A percentile compares a stretch with the other conserved stretches of the same genome.
Conservation (phyloP, 2,113 vertebrate species). For the Fregetta grallaria region DNA sequence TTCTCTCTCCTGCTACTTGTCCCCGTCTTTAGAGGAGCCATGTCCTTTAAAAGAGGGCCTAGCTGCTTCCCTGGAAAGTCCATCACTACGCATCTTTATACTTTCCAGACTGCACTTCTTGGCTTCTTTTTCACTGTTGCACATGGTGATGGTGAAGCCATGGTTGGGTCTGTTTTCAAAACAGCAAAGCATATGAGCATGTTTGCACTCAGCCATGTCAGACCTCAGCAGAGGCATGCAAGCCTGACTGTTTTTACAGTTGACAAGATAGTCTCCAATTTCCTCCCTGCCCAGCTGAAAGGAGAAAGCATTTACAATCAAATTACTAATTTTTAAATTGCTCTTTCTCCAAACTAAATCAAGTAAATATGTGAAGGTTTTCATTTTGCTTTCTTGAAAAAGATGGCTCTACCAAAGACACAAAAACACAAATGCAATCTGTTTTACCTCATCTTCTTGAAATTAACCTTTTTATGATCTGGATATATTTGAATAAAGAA, state of each 20-base stretch:
- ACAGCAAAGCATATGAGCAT: accelerated
- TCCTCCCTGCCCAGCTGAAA: not conserved
- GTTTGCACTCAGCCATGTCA: not conserved
- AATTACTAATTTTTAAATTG: not conserved
- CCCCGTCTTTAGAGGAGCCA: not conserved
- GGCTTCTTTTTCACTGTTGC: not conserved
- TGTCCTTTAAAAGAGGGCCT: not conserved
- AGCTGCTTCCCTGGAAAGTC: not conserved
- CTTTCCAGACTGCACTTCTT: not conserved
- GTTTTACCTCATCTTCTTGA: constrained; percentile 5
- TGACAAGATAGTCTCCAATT: not conserved
- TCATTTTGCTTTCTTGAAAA: not conserved
- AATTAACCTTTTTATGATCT: not conserved
- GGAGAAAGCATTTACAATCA: not conserved
- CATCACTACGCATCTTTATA: not conserved
- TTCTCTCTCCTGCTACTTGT: not conserved
- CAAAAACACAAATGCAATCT: not conserved
- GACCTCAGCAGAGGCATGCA: not conserved
- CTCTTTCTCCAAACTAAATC: not conserved
- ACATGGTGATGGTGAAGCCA: not conserved
- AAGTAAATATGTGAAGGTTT: not conserved
- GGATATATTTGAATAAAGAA: not conserved
- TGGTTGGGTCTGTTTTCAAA: not conserved
- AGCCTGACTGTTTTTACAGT: not conserved
- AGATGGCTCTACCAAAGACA: not conserved